A percentile compares a stretch with the other conserved stretches of the same genome.
phyloP scores from a whole-genome alignment of 2,797 vertebrate species.

The Sternotherus odoratus region DNA sequence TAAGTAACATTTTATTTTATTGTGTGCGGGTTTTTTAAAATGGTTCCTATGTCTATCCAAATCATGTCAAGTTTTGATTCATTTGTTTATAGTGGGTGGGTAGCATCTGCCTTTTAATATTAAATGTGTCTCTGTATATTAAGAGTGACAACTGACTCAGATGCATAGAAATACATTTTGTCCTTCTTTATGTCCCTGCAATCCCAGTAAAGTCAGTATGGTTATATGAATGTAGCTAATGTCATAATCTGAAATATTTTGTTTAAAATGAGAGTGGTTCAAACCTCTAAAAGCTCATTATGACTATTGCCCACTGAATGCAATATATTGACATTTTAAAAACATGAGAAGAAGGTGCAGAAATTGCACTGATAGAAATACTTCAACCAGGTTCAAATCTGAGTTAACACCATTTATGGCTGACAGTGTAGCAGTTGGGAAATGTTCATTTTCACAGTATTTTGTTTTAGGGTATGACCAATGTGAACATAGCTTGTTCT shows the following conservation, averaged over 20 bases:
- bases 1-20: too few relatives aligned
- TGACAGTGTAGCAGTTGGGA: not conserved
- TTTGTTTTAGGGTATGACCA: not conserved
- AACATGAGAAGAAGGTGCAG: not conserved
- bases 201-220: not conserved
- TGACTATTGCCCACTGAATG: not conserved
- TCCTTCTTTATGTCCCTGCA: not conserved
- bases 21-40: not conserved
- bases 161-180: not conserved
- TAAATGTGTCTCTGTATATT: too few relatives aligned
- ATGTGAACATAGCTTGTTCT: not conserved
- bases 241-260: not conserved
- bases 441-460: not conserved
- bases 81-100: not conserved
- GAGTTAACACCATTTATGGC: not conserved
- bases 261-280: not conserved
- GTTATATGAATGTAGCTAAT: not conserved
- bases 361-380: not conserved
- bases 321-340: not conserved
- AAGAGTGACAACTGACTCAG: not conserved
- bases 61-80: not conserved
- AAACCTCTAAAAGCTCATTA: not conserved
- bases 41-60: fast-evolving
- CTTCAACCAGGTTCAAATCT: not conserved
- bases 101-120: not conserved